Conservation (phyloP, 2,888 invertebrate genomes). For the Halictus quadricinctus region DNA sequence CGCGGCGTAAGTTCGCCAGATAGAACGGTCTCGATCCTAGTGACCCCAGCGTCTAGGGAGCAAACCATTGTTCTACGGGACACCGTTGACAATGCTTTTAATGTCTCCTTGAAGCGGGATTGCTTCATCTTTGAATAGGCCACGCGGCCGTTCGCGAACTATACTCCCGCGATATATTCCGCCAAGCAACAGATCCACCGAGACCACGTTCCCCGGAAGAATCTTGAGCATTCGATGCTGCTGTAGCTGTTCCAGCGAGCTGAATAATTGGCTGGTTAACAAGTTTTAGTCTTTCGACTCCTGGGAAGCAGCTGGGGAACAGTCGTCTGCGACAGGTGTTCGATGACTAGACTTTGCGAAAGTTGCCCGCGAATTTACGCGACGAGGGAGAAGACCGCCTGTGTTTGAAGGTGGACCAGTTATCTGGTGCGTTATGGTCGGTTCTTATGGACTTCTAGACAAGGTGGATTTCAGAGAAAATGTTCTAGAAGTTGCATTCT, state of each 20-base stretch:
- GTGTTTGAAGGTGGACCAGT: too few species aligned
- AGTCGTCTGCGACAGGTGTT: neutral
- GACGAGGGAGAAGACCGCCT: too few species aligned
- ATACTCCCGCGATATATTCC: neutral
- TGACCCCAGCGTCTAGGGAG: conserved; percentile 66
- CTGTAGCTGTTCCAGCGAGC: neutral
- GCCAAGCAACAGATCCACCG: neutral
- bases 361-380: neutral
- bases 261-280: conserved; percentile 7
- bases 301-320: neutral
- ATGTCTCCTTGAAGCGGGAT: conserved; percentile 66
- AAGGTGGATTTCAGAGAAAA: too few species aligned
- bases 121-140: conserved; percentile 60
- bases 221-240: neutral
- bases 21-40: conserved; percentile 47
- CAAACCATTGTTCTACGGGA: conserved; percentile 71
- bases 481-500: too few species aligned
- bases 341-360: neutral
- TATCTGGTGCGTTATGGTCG: too few species aligned
- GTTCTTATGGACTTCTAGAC: too few species aligned
- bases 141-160: neutral
- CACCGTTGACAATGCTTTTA: conserved; percentile 70
- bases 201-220: neutral
- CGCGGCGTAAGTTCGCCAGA: conserved; percentile 46
- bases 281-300: neutral